These are phyloP conservation scores for Epirrhoe alternata DNA, from an alignment of 2,888 invertebrate species.

Conservation along the genomic window DNA sequence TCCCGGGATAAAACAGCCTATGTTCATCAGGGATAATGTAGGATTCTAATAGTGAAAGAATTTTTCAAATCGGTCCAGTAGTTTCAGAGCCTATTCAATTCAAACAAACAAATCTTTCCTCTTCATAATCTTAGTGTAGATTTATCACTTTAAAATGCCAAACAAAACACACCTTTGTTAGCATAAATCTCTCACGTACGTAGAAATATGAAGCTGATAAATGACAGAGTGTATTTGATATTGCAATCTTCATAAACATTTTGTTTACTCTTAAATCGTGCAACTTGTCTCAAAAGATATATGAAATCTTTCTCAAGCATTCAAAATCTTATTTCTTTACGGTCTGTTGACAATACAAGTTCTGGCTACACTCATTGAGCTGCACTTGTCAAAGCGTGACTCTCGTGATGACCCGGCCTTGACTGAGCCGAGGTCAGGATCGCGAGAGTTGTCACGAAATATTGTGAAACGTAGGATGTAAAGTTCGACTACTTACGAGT, in stretches of 20 bases:
- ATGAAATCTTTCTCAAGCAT: neutral
- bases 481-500: neutral
- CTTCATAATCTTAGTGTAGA: too few species aligned
- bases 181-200: neutral
- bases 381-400: constrained; percentile 44
- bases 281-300: neutral
- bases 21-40: too few species aligned
- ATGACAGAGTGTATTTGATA: neutral
- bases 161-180: neutral
- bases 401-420: constrained; percentile 43
- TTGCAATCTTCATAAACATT: neutral
- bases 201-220: neutral
- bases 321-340: neutral
- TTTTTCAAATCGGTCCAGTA: too few species aligned
- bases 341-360: constrained; percentile 4
- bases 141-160: neutral
- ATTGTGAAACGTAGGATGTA: constrained; percentile 57
- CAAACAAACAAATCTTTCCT: too few species aligned
- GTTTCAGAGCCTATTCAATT: too few species aligned
- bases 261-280: neutral
- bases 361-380: constrained; percentile 14
- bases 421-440: constrained; percentile 44
- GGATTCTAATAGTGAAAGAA: too few species aligned
- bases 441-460: constrained; percentile 67
- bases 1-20: too few species aligned